These are phyloP conservation scores for Megalops atlanticus DNA, from an alignment of 2,113 vertebrate genomes.

Conservation along the genomic window DNA sequence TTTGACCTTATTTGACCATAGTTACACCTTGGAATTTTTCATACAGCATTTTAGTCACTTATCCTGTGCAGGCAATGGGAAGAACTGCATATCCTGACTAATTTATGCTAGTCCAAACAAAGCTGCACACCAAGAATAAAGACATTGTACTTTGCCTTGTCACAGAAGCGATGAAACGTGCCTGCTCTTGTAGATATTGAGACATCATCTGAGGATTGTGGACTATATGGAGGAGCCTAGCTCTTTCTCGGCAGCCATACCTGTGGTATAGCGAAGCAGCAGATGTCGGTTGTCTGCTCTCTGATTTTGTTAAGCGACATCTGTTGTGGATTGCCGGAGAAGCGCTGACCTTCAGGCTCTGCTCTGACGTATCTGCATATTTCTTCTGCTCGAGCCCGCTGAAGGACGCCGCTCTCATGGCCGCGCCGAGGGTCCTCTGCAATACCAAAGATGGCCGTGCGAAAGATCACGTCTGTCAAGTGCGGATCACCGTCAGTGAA, in stretches of 20 bases:
- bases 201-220: constrained; percentile 51
- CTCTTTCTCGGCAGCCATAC: constrained; percentile 41
- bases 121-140: too few relatives aligned
- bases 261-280: constrained; percentile 48
- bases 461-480: constrained; percentile 45
- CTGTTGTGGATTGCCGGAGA: constrained; percentile 70
- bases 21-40: too few relatives aligned
- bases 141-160: not conserved
- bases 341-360: constrained; percentile 76
- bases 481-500: not conserved
- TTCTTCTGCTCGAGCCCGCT: constrained; percentile 11
- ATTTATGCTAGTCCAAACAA: too few relatives aligned
- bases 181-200: constrained; percentile 48
- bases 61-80: too few relatives aligned
- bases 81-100: too few relatives aligned
- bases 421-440: constrained; percentile 23
- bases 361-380: constrained; percentile 48
- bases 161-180: constrained; percentile 35
- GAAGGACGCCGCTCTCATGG: constrained; percentile 11
- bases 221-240: constrained; percentile 14
- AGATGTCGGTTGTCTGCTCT: constrained; percentile 63
- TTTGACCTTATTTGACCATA: too few relatives aligned
- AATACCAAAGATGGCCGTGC: constrained; percentile 48
- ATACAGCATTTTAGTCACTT: too few relatives aligned
- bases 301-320: constrained; percentile 69